Conservation (phyloP, 2,888 invertebrate genomes). For the Spilarctia lutea region DNA sequence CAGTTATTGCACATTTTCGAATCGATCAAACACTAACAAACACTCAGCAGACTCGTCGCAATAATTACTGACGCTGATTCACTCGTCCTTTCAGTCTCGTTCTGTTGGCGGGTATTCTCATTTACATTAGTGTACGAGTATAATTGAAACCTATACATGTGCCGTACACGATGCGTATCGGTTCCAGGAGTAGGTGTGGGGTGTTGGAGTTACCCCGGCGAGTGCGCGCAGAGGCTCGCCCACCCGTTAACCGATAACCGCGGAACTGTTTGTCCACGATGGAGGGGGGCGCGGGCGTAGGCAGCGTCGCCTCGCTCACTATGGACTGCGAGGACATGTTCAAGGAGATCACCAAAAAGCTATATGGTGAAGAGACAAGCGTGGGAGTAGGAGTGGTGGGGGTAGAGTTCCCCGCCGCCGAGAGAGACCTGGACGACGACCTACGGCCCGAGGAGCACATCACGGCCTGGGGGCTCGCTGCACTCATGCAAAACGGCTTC, state of each 20-base stretch:
- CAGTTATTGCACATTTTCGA: not conserved
- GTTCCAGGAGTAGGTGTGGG: not conserved
- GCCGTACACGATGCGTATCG: not conserved
- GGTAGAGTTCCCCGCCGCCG: conserved; percentile 81
- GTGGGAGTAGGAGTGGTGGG: conserved; percentile 72
- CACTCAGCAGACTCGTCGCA: not conserved
- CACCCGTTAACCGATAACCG: not conserved
- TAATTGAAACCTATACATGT: not conserved
- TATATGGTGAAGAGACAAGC: conserved; percentile 93
- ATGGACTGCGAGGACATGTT: conserved; percentile 94
- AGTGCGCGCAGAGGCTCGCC: not conserved
- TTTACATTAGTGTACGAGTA: not conserved
- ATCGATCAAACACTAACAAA: not conserved
- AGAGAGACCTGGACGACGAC: conserved; percentile 82
- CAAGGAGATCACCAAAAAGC: conserved; percentile 96
- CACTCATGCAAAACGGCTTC: conserved; percentile 92
- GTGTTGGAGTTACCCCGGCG: not conserved
- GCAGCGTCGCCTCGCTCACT: conserved; percentile 84
- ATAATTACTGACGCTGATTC: not conserved
- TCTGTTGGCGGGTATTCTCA: not conserved
- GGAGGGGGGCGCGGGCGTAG: conserved; percentile 82
- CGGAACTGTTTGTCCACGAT: conserved; percentile 61
- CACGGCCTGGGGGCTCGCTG: conserved; percentile 91
- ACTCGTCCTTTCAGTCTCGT: not conserved
- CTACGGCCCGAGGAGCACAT: conserved; percentile 91